These are phyloP conservation scores for Anneissia japonica DNA, from an alignment of 35 echinoderm and acorn worm genomes.

Conservation along the genomic window DNA sequence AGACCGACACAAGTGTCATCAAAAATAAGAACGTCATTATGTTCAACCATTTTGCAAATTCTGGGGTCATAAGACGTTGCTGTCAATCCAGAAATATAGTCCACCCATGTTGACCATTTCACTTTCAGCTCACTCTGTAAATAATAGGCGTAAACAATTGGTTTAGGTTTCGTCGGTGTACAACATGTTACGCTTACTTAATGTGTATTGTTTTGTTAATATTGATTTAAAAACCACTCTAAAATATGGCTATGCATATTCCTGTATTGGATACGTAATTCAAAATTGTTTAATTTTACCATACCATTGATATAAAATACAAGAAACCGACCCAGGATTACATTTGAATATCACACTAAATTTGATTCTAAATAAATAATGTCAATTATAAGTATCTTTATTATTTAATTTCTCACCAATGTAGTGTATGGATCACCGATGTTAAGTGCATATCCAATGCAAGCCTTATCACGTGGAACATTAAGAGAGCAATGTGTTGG, in stretches of 20 bases:
- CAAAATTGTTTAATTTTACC: too few relatives aligned
- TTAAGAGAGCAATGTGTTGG: neutral
- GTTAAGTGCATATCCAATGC: neutral
- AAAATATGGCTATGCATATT: too few relatives aligned
- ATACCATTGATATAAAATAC: too few relatives aligned
- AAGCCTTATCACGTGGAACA: neutral
- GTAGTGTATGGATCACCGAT: neutral
- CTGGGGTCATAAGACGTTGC: neutral
- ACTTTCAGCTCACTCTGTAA: neutral
- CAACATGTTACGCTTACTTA: neutral
- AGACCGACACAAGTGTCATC: neutral
- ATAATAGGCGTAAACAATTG: neutral
- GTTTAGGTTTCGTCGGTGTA: neutral
- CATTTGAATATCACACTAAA: too few relatives aligned
- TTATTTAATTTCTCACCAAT: too few relatives aligned
- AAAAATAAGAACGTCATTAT: neutral
- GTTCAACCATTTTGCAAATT: neutral
- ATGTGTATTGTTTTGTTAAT: neutral
- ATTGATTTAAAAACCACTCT: too few relatives aligned
- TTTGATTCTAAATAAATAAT: too few relatives aligned
- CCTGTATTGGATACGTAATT: too few relatives aligned
- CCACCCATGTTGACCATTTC: neutral
- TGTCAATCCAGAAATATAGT: neutral
- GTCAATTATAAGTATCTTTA: too few relatives aligned
- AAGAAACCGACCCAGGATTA: too few relatives aligned